Evolutionary conservation across 2,888 invertebrate species (phyloP).

Genomic region (Dasysyrphus albostriatus): DNA sequence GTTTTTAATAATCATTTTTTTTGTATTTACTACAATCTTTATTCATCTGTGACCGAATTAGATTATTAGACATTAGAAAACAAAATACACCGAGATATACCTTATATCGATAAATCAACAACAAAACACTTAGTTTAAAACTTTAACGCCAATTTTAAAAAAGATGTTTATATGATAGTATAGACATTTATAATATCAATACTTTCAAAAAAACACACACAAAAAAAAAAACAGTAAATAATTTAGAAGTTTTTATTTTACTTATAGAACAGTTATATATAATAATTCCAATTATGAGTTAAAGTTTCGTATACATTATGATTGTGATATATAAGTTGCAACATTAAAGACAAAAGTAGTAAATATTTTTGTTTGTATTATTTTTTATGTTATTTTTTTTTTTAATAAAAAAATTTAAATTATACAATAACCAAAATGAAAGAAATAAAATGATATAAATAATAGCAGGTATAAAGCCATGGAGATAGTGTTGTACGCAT

Average conservation of each 20-base stretch:
- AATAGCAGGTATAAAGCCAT: slow-evolving; percentile 43
- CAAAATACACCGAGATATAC: slow-evolving; percentile 49
- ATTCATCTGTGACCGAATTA: background rate
- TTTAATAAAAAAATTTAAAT: slow-evolving; percentile 61
- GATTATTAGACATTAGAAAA: slow-evolving; percentile 7
- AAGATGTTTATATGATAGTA: slow-evolving; percentile 27
- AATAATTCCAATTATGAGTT: slow-evolving; percentile 66
- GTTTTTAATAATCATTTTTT: background rate
- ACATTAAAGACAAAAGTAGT: slow-evolving; percentile 84
- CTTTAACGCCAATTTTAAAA: slow-evolving; percentile 53
- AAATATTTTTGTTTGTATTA: slow-evolving; percentile 77
- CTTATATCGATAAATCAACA: slow-evolving; percentile 50
- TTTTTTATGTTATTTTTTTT: slow-evolving; percentile 61
- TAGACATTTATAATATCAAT: slow-evolving; percentile 64
- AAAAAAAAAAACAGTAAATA: slow-evolving; percentile 10
- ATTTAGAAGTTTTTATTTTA: slow-evolving; percentile 53
- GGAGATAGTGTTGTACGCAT: background rate
- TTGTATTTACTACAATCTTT: slow-evolving; percentile 18
- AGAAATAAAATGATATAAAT: slow-evolving; percentile 65
- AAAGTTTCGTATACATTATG: slow-evolving; percentile 65
- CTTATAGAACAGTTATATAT: slow-evolving; percentile 63
- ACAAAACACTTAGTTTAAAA: slow-evolving; percentile 65
- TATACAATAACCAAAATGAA: slow-evolving; percentile 66
- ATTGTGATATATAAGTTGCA: slow-evolving; percentile 82
- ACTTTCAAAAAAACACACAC: slow-evolving; percentile 20